Conservation (phyloP, 2,888 invertebrate species). For the Troides oblongomaculatus region DNA sequence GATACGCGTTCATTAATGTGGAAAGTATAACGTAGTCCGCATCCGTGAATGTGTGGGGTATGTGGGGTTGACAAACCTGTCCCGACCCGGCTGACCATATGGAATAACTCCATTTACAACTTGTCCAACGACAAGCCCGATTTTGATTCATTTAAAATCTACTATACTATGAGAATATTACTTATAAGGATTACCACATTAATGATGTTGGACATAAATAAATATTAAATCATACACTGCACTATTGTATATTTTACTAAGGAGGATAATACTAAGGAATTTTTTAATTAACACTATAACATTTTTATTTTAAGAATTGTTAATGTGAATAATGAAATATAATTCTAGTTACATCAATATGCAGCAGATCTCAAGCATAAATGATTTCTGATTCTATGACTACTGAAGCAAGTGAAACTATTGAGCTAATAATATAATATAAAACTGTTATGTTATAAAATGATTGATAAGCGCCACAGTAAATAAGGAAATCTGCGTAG, state of each 20-base stretch:
- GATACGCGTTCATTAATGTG: conserved; percentile 62
- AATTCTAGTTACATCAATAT: background rate
- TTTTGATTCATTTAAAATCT: conserved; percentile 29
- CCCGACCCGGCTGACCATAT: conserved; percentile 42
- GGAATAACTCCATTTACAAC: conserved; percentile 65
- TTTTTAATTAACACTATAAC: no score
- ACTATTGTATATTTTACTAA: background rate
- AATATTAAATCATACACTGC: background rate
- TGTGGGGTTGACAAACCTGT: conserved; percentile 71
- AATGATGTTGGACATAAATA: background rate
- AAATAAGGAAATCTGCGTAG: no score
- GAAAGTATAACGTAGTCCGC: conserved; percentile 69
- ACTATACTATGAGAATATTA: background rate
- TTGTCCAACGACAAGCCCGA: conserved; percentile 59
- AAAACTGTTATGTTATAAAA: no score
- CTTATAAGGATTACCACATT: background rate
- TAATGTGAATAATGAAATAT: no score
- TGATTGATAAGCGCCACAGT: no score
- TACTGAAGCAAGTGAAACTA: no score
- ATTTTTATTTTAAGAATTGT: no score
- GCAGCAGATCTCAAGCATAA: background rate
- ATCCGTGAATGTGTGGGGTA: conserved; percentile 70
- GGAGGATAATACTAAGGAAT: background rate
- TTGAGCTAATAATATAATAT: no score
- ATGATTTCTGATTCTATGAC: background rate